Evolutionary conservation across 2,888 invertebrate genomes (phyloP).

Genomic region (Agrenia bidenticulata): DNA sequence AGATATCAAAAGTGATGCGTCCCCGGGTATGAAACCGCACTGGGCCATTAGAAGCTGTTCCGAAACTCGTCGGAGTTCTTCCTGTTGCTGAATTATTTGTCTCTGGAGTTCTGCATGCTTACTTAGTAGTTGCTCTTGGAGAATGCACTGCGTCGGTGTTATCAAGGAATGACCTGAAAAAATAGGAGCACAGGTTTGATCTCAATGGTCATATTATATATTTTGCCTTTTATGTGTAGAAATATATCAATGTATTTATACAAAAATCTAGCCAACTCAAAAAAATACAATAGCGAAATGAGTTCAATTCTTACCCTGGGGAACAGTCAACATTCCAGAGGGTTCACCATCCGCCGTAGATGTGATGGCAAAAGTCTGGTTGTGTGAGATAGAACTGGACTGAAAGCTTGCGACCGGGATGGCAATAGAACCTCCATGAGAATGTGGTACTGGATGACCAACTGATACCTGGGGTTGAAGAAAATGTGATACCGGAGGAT

Average conservation of each 20-base stretch:
- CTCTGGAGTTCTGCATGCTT: slow-evolving; percentile 84
- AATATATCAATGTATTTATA: no score
- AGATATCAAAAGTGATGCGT: slow-evolving; percentile 27
- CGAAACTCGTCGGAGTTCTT: slow-evolving; percentile 80
- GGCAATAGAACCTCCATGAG: slow-evolving; percentile 25
- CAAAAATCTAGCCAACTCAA: no score
- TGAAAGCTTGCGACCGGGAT: slow-evolving; percentile 40
- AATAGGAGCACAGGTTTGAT: slow-evolving; percentile 8
- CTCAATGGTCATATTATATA: no score
- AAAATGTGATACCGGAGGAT: slow-evolving; percentile 48
- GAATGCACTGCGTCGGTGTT: slow-evolving; percentile 57
- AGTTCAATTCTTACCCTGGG: slow-evolving; percentile 35
- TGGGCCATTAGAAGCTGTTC: slow-evolving; percentile 80
- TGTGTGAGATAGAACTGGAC: slow-evolving; percentile 27
- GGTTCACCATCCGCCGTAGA: slow-evolving; percentile 26
- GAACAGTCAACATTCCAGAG: slow-evolving; percentile 23
- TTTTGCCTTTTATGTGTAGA: no score
- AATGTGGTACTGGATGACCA: slow-evolving; percentile 15
- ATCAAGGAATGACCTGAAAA: slow-evolving; percentile 34
- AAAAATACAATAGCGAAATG: no score
- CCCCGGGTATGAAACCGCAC: slow-evolving; percentile 65
- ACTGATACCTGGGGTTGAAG: slow-evolving; percentile 28
- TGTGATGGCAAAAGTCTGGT: slow-evolving; percentile 33
- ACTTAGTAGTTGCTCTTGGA: slow-evolving; percentile 73
- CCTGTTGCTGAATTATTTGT: slow-evolving; percentile 80